Evolutionary conservation across 2,797 vertebrate genomes (phyloP), one percentile per base, ranked within the genome.

Genomic region (Sebastes vulpes): DNA sequence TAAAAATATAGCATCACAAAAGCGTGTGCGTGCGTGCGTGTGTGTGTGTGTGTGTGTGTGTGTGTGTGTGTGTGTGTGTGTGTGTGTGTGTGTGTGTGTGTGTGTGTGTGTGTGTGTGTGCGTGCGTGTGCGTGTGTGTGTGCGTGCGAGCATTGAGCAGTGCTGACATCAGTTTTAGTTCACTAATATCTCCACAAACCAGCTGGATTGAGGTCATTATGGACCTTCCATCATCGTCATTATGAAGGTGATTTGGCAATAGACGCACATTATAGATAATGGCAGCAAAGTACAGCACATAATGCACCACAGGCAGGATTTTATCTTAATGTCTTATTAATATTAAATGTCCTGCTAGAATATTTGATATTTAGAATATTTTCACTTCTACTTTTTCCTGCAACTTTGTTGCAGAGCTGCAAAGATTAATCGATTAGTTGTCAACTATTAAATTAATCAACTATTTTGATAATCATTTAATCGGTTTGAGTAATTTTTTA

Each of bases 131-230:
- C 8, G 29, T 48, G 35, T 16, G 60, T 64, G 60, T 6, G 61
- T 53, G 26, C 50, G 28, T 59, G 54, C 68, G 28, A 1, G 0
- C 21, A 4, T n/a, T 0, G 5, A 61, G 46, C 16, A 64, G 28
- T 25, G 72, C 60, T 76, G 42, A 71, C 67, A 75, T 86, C 38
- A 53, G 74, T 58, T 84, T 86, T 66, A 78, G 83, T 82, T 85
- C 21, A 74, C 31, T 63, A 78, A 79, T 75, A 84, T 86, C 60
- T 80, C 65, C 38, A 63, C 57, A 83, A 50, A 81, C 3, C 82
- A 81, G 81, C 46, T 69, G 81, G 77, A 89, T 71, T 90, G 48
- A 79, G 79, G 86, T 86, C 78, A 71, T 75, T 72, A 53, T 28
- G 65, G 64, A 64, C 63, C 28, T 77, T 82, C 48, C 63, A 84